Evolutionary conservation across 2,888 invertebrate genomes (phyloP).

Genomic region (Chelonus formosanus): DNA sequence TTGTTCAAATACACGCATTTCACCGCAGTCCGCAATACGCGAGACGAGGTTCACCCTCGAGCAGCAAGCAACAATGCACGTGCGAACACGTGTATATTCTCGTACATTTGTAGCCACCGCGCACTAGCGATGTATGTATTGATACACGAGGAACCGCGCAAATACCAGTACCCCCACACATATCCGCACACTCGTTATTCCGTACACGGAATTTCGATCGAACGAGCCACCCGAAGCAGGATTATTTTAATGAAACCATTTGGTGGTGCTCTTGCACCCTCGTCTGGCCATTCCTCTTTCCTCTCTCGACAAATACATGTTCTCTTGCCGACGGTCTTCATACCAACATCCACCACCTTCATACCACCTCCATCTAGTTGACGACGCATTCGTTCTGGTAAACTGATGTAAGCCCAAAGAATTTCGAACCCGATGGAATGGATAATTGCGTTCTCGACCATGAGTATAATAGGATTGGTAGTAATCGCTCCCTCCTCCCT

Average conservation of each 20-base stretch:
- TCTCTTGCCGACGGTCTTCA: neutral
- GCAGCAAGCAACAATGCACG: slow-evolving; percentile 37
- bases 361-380: slow-evolving; percentile 14
- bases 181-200: slow-evolving; percentile 50
- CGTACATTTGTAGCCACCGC: slow-evolving; percentile 7
- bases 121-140: slow-evolving; percentile 24
- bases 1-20: slow-evolving; percentile 58
- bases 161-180: slow-evolving; percentile 29
- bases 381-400: slow-evolving; percentile 24
- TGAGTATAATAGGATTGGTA: slow-evolving; percentile 25
- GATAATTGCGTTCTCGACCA: slow-evolving; percentile 26
- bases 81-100: slow-evolving; percentile 27
- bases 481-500: slow-evolving; percentile 18
- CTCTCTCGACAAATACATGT: neutral
- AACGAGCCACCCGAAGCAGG: slow-evolving; percentile 46
- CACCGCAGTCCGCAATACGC: slow-evolving; percentile 41
- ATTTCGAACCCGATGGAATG: slow-evolving; percentile 26
- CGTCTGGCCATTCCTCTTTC: slow-evolving; percentile 20
- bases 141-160: slow-evolving; percentile 28
- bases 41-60: slow-evolving; percentile 36
- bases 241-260: slow-evolving; percentile 57
- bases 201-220: slow-evolving; percentile 51
- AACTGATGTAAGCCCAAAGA: slow-evolving; percentile 26
- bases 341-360: neutral
- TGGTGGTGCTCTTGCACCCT: slow-evolving; percentile 36